A percentile compares a stretch with the other conserved stretches of the same genome.
phyloP scores from a whole-genome alignment of 2,113 vertebrate genomes.

The Notothenia coriiceps region DNA sequence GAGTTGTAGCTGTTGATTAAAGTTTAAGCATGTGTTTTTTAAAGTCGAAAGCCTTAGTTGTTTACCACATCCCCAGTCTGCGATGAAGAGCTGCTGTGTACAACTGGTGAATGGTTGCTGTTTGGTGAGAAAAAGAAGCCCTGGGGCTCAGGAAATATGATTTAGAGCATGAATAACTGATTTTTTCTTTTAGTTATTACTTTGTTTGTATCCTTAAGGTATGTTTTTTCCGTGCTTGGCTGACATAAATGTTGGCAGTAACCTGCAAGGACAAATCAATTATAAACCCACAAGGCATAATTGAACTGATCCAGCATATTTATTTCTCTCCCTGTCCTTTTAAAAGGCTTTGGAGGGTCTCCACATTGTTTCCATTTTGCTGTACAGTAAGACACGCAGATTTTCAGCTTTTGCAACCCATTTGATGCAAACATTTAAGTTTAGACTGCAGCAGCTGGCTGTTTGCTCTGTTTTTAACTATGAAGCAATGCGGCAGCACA shows the following conservation, averaged over 20 bases:
- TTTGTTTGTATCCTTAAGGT: conserved; percentile 67
- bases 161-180: conserved; percentile 54
- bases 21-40: conserved; percentile 33
- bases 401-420: conserved; percentile 31
- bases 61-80: conserved; percentile 58
- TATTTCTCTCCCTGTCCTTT: conserved; percentile 55
- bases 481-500: conserved; percentile 43
- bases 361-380: conserved; percentile 71
- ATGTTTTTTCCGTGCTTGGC: conserved; percentile 68
- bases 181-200: conserved; percentile 58
- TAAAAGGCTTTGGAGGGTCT: conserved; percentile 56
- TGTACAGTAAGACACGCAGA: conserved; percentile 37
- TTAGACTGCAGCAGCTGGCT: conserved; percentile 48
- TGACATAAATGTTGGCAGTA: conserved; percentile 79
- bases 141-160: conserved; percentile 53
- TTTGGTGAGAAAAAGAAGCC: conserved; percentile 52
- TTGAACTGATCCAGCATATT: conserved; percentile 68
- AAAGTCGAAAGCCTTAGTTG: conserved; percentile 38
- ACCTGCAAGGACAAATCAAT: conserved; percentile 75
- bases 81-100: conserved; percentile 16
- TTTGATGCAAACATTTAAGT: conserved; percentile 39
- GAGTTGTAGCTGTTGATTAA: conserved; percentile 47
- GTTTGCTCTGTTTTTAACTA: conserved; percentile 25
- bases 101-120: conserved; percentile 32
- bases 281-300: conserved; percentile 67